Percentiles rank a stretch among this genome's conserved stretches.
Conservation (phyloP, 2,888 invertebrate genomes). For the Ochropacha duplaris region DNA sequence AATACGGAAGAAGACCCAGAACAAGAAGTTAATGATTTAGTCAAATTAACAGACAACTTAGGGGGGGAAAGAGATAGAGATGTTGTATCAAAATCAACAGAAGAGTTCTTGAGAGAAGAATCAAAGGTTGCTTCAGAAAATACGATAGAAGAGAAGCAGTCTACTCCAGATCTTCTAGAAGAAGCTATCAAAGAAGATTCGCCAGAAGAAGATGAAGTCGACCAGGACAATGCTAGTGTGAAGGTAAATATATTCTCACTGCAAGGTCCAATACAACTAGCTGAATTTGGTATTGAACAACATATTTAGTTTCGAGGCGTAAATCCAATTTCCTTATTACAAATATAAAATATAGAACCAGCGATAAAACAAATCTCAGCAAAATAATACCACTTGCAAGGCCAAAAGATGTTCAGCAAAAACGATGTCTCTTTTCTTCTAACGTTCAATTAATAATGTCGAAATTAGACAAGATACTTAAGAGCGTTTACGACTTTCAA, state of each 20-base stretch:
- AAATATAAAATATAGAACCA: too few species aligned
- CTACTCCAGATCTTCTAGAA: conserved; percentile 64
- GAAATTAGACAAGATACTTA: too few species aligned
- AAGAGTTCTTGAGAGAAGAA: conserved; percentile 58
- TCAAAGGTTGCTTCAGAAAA: conserved; percentile 32
- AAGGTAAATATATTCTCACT: conserved; percentile 58
- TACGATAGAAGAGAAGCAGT: conserved; percentile 45
- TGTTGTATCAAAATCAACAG: conserved; percentile 41
- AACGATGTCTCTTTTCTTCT: too few species aligned
- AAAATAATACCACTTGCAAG: too few species aligned
- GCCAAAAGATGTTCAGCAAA: too few species aligned
- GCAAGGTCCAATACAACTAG: background rate
- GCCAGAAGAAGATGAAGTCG: conserved; percentile 50
- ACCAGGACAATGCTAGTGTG: conserved; percentile 62
- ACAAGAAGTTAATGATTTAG: conserved; percentile 30
- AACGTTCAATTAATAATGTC: too few species aligned
- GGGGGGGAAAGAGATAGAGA: conserved; percentile 45
- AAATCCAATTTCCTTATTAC: too few species aligned
- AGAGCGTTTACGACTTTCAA: too few species aligned
- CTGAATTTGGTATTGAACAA: too few species aligned
- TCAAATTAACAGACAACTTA: conserved; percentile 39
- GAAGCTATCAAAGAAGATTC: conserved; percentile 61
- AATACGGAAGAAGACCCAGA: conserved; percentile 12
- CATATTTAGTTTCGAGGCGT: too few species aligned
- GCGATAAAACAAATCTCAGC: too few species aligned